Conservation (phyloP, 2,797 vertebrate genomes). For the Chelidonichthys spinosus region DNA sequence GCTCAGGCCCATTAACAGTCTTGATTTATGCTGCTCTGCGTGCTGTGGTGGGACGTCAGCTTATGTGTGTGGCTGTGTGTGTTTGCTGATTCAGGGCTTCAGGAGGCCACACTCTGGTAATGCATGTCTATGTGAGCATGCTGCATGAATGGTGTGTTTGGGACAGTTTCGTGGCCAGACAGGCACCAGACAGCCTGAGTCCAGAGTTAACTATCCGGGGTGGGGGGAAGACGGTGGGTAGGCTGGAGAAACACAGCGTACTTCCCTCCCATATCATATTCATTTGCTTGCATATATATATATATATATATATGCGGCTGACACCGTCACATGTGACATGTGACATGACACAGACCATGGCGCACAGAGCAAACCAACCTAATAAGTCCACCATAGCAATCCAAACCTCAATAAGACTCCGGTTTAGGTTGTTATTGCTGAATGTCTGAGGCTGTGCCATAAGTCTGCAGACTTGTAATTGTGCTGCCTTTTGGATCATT, state of each 20-base stretch:
- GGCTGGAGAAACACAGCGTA: constrained; percentile 11
- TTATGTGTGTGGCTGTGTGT: neutral
- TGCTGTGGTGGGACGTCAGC: constrained; percentile 65
- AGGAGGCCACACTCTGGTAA: constrained; percentile 51
- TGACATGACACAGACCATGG: constrained; percentile 19
- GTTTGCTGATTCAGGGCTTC: constrained; percentile 58
- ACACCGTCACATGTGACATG: constrained; percentile 28
- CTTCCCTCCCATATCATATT: constrained; percentile 31
- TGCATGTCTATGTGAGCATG: constrained; percentile 56
- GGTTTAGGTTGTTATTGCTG: constrained; percentile 43
- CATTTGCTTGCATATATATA: constrained; percentile 28
- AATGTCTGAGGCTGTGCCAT: constrained; percentile 44
- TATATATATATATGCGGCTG: neutral
- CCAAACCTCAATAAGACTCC: constrained; percentile 48
- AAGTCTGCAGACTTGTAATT: constrained; percentile 28
- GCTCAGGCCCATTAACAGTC: constrained; percentile 60
- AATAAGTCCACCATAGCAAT: constrained; percentile 3
- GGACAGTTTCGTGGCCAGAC: constrained; percentile 66
- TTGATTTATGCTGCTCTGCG: constrained; percentile 69
- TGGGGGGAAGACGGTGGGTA: neutral
- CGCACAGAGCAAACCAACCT: constrained; percentile 35
- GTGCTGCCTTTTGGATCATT: constrained; percentile 32
- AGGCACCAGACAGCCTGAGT: constrained; percentile 71
- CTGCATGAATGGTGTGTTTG: constrained; percentile 57
- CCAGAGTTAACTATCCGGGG: constrained; percentile 44